Percentiles rank a stretch among this genome's conserved stretches.
These are phyloP conservation scores for Ptilonorhynchus violaceus DNA, from an alignment of 2,113 vertebrate genomes.

Conservation along the genomic window DNA sequence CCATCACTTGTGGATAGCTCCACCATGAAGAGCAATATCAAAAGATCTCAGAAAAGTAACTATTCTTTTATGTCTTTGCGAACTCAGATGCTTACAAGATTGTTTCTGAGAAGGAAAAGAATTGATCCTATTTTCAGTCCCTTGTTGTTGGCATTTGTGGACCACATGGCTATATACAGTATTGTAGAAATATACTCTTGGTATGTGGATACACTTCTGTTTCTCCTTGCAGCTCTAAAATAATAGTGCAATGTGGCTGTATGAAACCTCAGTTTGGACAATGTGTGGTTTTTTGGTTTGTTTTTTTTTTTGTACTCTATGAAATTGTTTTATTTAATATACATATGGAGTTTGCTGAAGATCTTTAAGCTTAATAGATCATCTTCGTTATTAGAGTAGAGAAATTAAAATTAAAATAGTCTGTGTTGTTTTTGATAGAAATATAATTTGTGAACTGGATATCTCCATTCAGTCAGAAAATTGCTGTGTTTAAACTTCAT, in stretches of 20 bases:
- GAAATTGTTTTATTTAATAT: neutral
- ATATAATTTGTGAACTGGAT: neutral
- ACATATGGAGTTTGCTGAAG: neutral
- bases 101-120: conserved; percentile 75
- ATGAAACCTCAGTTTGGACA: neutral
- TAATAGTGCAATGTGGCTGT: neutral
- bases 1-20: conserved; percentile 74
- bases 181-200: conserved; percentile 47
- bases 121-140: conserved; percentile 76
- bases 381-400: neutral
- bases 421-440: neutral
- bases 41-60: conserved; percentile 76
- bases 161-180: conserved; percentile 29
- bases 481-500: neutral
- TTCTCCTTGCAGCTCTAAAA: neutral
- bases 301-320: neutral
- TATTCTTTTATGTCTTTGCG: conserved; percentile 79
- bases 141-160: conserved; percentile 66
- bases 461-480: neutral
- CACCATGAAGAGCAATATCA: conserved; percentile 74
- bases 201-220: conserved; percentile 12
- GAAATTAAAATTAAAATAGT: neutral
- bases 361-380: neutral
- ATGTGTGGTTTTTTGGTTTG: neutral
- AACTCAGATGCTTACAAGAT: conserved; percentile 74